phyloP scores from a whole-genome alignment of 2,888 invertebrate species.

The Balanococcus diminutus region DNA sequence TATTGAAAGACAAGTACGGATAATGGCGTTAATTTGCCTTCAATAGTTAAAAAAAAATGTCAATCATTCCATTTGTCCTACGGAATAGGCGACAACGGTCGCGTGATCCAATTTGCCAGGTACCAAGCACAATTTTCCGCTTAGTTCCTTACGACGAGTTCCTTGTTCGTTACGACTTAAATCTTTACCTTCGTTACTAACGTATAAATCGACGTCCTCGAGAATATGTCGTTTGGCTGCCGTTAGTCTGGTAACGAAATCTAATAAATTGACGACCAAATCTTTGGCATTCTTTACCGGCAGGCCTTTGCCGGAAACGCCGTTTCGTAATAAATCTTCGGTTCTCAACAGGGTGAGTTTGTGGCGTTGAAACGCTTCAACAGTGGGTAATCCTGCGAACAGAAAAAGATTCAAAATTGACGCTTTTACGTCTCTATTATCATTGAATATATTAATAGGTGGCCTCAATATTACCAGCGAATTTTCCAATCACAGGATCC shows the following conservation, averaged over 20 bases:
- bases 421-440: too few species aligned
- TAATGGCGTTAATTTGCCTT: background rate
- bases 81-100: slow-evolving; percentile 79
- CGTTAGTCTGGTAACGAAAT: slow-evolving; percentile 78
- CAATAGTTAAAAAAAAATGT: background rate
- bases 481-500: slow-evolving; percentile 89
- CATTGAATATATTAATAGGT: background rate
- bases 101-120: slow-evolving; percentile 91
- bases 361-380: slow-evolving; percentile 77
- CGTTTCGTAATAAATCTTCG: slow-evolving; percentile 75
- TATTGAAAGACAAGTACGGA: background rate
- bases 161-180: slow-evolving; percentile 71
- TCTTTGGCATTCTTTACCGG: slow-evolving; percentile 69
- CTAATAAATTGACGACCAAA: slow-evolving; percentile 74
- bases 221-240: slow-evolving; percentile 80
- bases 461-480: slow-evolving; percentile 67
- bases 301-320: slow-evolving; percentile 69
- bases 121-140: slow-evolving; percentile 76
- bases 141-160: slow-evolving; percentile 71
- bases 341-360: slow-evolving; percentile 75
- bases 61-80: slow-evolving; percentile 63
- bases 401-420: background rate
- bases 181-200: slow-evolving; percentile 64
- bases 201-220: slow-evolving; percentile 81
- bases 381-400: slow-evolving; percentile 67